Percentiles rank a stretch among this genome's conserved stretches.
These are phyloP conservation scores for Listronotus bonariensis DNA, from an alignment of 1,140 invertebrate genomes.

Conservation along the genomic window DNA sequence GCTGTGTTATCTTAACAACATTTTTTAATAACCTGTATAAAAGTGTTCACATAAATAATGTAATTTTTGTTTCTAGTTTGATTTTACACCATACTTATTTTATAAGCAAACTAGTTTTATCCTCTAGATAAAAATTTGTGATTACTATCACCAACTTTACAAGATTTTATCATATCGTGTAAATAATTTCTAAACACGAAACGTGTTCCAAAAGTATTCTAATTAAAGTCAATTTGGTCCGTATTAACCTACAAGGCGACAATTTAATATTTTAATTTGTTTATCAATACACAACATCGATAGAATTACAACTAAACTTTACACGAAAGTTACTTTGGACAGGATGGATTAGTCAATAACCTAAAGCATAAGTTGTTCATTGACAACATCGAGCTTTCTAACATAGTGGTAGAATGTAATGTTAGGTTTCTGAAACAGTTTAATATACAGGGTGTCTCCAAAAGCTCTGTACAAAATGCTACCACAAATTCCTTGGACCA, in stretches of 20 bases:
- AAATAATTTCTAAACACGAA: slow-evolving; percentile 22
- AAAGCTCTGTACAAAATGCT: too few relatives aligned
- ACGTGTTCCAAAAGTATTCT: slow-evolving; percentile 18
- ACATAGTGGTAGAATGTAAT: too few relatives aligned
- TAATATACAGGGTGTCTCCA: too few relatives aligned
- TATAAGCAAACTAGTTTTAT: slow-evolving; percentile 22
- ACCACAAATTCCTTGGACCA: too few relatives aligned
- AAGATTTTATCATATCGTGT: slow-evolving; percentile 20
- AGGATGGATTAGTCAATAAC: slow-evolving; percentile 13
- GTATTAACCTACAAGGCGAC: slow-evolving; percentile 25
- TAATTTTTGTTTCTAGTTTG: too few relatives aligned
- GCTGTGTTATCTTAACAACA: too few relatives aligned
- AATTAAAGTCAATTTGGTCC: slow-evolving; percentile 25
- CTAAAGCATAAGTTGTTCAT: slow-evolving; percentile 5
- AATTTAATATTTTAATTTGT: slow-evolving; percentile 33
- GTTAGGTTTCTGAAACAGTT: too few relatives aligned
- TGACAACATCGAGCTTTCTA: not conserved
- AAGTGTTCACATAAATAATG: too few relatives aligned
- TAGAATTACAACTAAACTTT: slow-evolving; percentile 20
- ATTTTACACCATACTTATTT: too few relatives aligned
- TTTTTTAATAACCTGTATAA: too few relatives aligned
- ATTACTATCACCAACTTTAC: slow-evolving; percentile 14
- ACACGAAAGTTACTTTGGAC: slow-evolving; percentile 11
- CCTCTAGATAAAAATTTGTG: slow-evolving; percentile 5
- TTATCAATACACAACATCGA: slow-evolving; percentile 24